Conservation (phyloP, 2,797 vertebrate genomes). For the Oreochromis grahami region DNA sequence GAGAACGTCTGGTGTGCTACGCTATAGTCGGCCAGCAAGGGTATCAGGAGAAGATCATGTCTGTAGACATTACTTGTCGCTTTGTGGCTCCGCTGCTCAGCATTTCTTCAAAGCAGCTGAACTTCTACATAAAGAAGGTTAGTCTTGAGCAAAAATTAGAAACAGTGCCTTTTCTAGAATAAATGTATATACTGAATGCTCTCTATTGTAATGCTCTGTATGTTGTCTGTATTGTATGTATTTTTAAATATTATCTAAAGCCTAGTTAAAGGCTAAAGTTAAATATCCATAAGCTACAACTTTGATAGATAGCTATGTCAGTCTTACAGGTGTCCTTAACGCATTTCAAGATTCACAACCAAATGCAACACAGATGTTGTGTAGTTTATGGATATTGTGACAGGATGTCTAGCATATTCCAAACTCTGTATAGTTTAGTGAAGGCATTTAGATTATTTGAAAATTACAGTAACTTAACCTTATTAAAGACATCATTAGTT, state of each 20-base stretch:
- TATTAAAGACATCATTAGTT: not conserved
- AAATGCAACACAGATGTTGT: not conserved
- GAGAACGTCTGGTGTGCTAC: conserved; percentile 79
- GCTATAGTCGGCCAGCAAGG: conserved; percentile 69
- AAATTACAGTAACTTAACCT: not conserved
- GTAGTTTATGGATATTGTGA: not conserved
- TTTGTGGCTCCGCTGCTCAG: conserved; percentile 78
- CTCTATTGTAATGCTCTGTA: not conserved
- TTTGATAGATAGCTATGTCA: not conserved
- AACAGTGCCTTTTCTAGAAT: not conserved
- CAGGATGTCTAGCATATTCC: not conserved
- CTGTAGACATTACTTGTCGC: conserved; percentile 74
- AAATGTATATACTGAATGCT: not conserved
- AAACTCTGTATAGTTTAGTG: not conserved
- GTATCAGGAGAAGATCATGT: conserved; percentile 72
- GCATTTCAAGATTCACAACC: not conserved
- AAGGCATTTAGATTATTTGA: not conserved
- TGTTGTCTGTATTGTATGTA: conserved; percentile 66
- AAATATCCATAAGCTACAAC: not conserved
- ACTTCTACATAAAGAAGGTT: conserved; percentile 85
- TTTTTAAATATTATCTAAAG: not conserved
- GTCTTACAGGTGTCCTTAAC: not conserved
- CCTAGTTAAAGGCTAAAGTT: not conserved
- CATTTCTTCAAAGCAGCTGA: conserved; percentile 75
- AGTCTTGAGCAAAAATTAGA: not conserved